Percentiles rank a stretch among this genome's conserved stretches.
These are phyloP conservation scores for Conopomorpha cramerella DNA, from an alignment of 1,140 invertebrate genomes.

Conservation along the genomic window DNA sequence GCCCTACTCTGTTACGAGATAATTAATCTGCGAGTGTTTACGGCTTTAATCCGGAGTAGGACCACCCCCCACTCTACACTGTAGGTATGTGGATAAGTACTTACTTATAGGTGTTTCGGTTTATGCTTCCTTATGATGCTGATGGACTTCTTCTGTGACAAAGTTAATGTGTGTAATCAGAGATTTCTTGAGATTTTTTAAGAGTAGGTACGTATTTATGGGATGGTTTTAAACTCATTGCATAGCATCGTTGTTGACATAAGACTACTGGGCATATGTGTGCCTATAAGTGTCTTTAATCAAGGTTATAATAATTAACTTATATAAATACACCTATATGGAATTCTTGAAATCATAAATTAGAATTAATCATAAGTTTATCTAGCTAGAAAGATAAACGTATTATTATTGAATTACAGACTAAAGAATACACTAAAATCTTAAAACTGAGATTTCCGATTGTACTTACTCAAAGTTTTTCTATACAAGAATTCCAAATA, in stretches of 20 bases:
- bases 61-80: constrained; percentile 27
- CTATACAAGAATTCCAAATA: no score
- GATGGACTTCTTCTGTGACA: no score
- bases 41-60: constrained; percentile 56
- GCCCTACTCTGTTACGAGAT: constrained; percentile 55
- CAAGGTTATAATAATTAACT: neutral
- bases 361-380: neutral
- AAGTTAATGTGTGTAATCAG: no score
- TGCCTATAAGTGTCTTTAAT: neutral
- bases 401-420: neutral
- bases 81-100: neutral
- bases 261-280: no score
- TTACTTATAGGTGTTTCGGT: neutral
- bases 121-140: neutral
- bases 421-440: no score
- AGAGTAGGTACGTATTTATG: neutral
- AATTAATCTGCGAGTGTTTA: constrained; percentile 62
- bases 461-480: no score
- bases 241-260: neutral
- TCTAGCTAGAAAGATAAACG: neutral
- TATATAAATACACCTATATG: neutral
- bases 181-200: no score
- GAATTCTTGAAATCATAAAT: no score
- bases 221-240: neutral
- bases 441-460: no score